These are phyloP conservation scores for Myiothlypis chrysogaster DNA, from an alignment of 2,797 vertebrate genomes.

Conservation along the genomic window DNA sequence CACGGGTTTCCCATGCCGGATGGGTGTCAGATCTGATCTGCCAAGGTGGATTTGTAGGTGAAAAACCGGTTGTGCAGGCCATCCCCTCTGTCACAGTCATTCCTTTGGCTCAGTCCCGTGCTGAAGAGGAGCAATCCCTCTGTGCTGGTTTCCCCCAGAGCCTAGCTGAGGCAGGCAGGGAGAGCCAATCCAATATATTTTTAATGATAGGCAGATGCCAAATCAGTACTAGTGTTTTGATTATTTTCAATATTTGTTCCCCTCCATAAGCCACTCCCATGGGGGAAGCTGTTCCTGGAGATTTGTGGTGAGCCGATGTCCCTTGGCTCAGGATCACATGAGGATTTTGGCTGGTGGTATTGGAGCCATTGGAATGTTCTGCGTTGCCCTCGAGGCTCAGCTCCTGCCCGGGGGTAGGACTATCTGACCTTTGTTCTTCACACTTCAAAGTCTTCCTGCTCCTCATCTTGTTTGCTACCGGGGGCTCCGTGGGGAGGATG, in stretches of 20 bases:
- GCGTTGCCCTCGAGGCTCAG: neutral
- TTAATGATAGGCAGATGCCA: neutral
- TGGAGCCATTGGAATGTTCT: fast-evolving
- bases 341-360: neutral
- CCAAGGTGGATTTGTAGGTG: neutral
- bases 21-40: neutral
- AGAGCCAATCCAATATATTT: neutral
- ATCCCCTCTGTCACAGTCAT: neutral
- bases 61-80: neutral
- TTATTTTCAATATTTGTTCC: neutral
- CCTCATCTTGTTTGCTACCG: neutral
- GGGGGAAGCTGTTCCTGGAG: neutral
- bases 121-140: neutral
- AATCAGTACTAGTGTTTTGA: neutral
- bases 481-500: neutral
- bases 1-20: fast-evolving
- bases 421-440: neutral
- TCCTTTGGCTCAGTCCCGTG: fast-evolving
- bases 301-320: neutral
- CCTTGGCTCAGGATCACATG: neutral
- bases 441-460: neutral
- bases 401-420: neutral
- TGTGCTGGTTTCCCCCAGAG: neutral
- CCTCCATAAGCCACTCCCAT: neutral
- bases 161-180: neutral